Evolutionary conservation across 2,113 vertebrate genomes (phyloP).

Genomic region (Xenopus borealis): DNA sequence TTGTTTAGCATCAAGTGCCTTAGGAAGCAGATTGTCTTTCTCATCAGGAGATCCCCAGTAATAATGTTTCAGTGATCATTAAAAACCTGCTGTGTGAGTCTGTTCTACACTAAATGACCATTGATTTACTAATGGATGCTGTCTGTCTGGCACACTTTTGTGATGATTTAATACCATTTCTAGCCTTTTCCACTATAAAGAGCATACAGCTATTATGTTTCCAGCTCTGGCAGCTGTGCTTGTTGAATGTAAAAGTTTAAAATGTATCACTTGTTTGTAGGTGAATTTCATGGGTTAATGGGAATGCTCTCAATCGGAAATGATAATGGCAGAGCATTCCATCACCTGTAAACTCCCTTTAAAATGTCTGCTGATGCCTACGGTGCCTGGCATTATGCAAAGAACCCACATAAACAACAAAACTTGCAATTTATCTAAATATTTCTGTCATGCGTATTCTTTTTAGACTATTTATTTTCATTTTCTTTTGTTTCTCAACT

Average conservation of each 20-base stretch:
- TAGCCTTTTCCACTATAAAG: slow-evolving; percentile 15
- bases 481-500: no score
- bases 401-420: no score
- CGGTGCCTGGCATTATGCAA: no score
- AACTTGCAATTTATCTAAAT: no score
- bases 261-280: no score
- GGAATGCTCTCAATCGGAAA: not conserved
- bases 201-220: slow-evolving; percentile 9
- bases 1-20: slow-evolving; percentile 26
- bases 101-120: slow-evolving; percentile 41
- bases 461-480: no score
- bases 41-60: slow-evolving; percentile 24
- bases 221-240: not conserved
- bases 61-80: slow-evolving; percentile 45
- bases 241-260: not conserved
- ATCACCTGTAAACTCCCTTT: no score
- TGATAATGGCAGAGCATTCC: no score
- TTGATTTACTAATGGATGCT: slow-evolving; percentile 47
- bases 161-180: slow-evolving; percentile 33
- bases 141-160: slow-evolving; percentile 30
- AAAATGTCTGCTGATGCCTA: no score
- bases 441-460: no score
- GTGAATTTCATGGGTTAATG: not conserved
- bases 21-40: slow-evolving; percentile 38
- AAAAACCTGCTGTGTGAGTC: slow-evolving; percentile 48